phyloP scores from a whole-genome alignment of 2,113 vertebrate species.

The Todiramphus chloris region DNA sequence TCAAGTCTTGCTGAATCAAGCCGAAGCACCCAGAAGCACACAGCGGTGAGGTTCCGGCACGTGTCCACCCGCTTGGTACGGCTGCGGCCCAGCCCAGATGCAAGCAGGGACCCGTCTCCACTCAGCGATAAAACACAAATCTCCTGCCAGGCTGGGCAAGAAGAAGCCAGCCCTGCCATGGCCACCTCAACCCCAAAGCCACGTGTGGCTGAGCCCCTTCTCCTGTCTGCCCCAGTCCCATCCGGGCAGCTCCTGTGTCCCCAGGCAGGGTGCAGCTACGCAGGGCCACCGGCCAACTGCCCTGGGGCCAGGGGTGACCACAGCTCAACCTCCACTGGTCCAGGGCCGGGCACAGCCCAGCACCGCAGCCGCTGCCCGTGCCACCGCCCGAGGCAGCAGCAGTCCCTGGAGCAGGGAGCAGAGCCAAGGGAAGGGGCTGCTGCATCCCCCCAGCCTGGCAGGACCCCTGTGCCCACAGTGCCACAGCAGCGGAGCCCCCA shows the following conservation, averaged over 20 bases:
- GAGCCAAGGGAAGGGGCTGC: neutral
- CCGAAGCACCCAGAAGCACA: neutral
- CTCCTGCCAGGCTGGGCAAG: neutral
- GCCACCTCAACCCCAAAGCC: neutral
- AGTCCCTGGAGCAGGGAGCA: neutral
- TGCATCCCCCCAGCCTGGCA: accelerated
- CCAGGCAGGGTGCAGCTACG: neutral
- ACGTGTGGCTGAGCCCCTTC: accelerated
- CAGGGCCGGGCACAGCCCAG: neutral
- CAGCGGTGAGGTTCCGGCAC: neutral
- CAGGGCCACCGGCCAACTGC: accelerated
- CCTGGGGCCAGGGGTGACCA: neutral
- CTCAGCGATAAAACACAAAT: neutral
- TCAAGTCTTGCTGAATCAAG: conserved; percentile 48
- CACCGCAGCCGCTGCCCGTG: accelerated
- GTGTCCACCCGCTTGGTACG: neutral
- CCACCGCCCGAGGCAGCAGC: accelerated
- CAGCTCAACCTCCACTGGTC: neutral
- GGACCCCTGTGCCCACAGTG: neutral
- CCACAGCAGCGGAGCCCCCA: neutral
- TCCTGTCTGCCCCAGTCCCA: neutral
- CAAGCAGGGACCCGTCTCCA: neutral
- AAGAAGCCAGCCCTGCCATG: neutral
- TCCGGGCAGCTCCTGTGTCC: neutral
- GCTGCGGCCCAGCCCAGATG: neutral